Evolutionary conservation across 1,140 invertebrate species (phyloP).

Genomic region (Condylostylus longicornis): DNA sequence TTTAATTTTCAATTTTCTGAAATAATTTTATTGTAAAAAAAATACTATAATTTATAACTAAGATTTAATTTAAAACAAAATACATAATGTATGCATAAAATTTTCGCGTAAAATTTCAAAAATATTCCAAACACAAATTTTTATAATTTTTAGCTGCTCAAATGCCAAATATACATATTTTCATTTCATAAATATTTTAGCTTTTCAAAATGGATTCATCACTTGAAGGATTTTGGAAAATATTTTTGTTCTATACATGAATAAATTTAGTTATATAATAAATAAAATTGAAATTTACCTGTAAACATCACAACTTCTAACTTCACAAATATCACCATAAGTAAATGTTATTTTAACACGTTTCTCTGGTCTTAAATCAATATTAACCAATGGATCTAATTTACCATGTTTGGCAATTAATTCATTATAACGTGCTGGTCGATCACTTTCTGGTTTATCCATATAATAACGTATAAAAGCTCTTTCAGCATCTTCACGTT

Average conservation of each 20-base stretch:
- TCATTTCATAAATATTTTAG: too few species aligned
- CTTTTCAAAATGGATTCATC: not conserved
- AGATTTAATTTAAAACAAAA: too few species aligned
- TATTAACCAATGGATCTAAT: conserved; percentile 69
- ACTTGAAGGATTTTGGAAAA: not conserved
- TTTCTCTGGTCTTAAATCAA: conserved; percentile 72
- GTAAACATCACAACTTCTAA: conserved; percentile 59
- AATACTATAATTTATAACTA: too few species aligned
- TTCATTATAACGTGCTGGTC: conserved; percentile 67
- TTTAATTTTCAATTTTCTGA: too few species aligned
- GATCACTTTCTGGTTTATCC: conserved; percentile 65
- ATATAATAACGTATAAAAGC: conserved; percentile 85
- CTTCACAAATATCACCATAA: conserved; percentile 57
- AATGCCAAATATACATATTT: too few species aligned
- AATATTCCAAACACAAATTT: too few species aligned
- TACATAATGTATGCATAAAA: too few species aligned
- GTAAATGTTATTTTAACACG: conserved; percentile 69
- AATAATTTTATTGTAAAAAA: too few species aligned
- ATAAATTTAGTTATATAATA: too few species aligned
- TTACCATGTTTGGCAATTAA: conserved; percentile 68
- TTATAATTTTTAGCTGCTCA: too few species aligned
- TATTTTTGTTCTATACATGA: not conserved
- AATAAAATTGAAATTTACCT: conserved; percentile 22
- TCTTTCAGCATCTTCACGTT: conserved; percentile 81
- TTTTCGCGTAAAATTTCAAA: too few species aligned